Percentiles rank a stretch among this genome's conserved stretches.
These are phyloP conservation scores for Phocides pigmalion DNA, from an alignment of 1,140 invertebrate genomes.

Conservation along the genomic window DNA sequence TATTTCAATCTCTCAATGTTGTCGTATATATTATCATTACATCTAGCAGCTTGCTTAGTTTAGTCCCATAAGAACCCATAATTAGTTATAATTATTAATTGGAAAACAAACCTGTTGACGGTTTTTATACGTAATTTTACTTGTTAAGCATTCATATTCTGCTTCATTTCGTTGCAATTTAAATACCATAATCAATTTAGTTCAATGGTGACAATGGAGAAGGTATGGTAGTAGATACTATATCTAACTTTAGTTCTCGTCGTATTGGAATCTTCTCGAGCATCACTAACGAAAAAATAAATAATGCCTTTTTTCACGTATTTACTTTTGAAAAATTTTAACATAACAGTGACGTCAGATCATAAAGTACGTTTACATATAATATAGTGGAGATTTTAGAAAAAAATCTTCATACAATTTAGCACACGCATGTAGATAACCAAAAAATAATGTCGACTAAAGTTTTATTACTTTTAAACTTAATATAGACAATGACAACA, in stretches of 20 bases:
- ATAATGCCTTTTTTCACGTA: too few species aligned
- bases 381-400: too few species aligned
- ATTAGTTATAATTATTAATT: not conserved
- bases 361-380: too few species aligned
- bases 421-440: too few species aligned
- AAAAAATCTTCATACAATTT: too few species aligned
- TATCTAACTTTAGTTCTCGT: conserved; percentile 1
- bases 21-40: not conserved
- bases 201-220: conserved; percentile 12
- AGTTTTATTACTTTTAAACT: too few species aligned
- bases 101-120: conserved; percentile 17
- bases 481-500: too few species aligned
- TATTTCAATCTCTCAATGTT: not conserved
- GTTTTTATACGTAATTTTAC: not conserved
- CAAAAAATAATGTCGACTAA: too few species aligned
- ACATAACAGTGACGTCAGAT: too few species aligned
- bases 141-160: conserved; percentile 1
- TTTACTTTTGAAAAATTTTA: too few species aligned
- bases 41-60: conserved; percentile 1
- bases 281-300: too few species aligned
- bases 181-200: not conserved
- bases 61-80: not conserved
- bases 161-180: conserved; percentile 24
- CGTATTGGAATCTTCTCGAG: conserved; percentile 4
- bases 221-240: conserved; percentile 21